These are phyloP conservation scores for Latrodectus hesperus DNA, from an alignment of 2,888 invertebrate genomes.

Conservation along the genomic window DNA sequence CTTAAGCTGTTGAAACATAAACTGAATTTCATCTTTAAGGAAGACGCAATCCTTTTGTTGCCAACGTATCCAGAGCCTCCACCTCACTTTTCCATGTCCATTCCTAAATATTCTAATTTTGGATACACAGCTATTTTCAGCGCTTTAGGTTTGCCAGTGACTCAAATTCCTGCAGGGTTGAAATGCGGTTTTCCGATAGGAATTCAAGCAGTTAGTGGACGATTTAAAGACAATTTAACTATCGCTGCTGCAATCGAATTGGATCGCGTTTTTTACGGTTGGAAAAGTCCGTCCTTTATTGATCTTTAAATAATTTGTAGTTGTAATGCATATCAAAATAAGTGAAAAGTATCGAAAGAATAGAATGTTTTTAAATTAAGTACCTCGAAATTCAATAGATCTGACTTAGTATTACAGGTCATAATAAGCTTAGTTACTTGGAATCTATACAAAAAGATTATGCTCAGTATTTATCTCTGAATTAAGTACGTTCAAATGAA, in stretches of 20 bases:
- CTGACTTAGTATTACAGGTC: no score
- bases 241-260: constrained; percentile 86
- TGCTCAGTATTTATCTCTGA: no score
- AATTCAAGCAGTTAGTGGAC: constrained; percentile 80
- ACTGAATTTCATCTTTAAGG: constrained; percentile 81
- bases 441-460: no score
- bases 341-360: no score
- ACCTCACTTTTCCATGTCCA: constrained; percentile 89
- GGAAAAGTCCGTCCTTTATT: constrained; percentile 77
- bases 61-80: constrained; percentile 93
- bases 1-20: constrained; percentile 77
- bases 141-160: constrained; percentile 89
- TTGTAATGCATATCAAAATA: no score
- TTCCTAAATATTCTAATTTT: constrained; percentile 87
- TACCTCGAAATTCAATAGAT: no score
- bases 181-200: constrained; percentile 86
- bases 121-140: constrained; percentile 91
- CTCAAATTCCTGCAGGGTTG: constrained; percentile 86
- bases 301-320: no score
- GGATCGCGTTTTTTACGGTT: constrained; percentile 87
- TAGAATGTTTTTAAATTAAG: no score
- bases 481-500: no score
- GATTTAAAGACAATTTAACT: constrained; percentile 84
- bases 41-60: constrained; percentile 88
- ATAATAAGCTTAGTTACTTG: no score